phyloP scores from a whole-genome alignment of 1,140 invertebrate genomes.

The Nasonia vitripennis region DNA sequence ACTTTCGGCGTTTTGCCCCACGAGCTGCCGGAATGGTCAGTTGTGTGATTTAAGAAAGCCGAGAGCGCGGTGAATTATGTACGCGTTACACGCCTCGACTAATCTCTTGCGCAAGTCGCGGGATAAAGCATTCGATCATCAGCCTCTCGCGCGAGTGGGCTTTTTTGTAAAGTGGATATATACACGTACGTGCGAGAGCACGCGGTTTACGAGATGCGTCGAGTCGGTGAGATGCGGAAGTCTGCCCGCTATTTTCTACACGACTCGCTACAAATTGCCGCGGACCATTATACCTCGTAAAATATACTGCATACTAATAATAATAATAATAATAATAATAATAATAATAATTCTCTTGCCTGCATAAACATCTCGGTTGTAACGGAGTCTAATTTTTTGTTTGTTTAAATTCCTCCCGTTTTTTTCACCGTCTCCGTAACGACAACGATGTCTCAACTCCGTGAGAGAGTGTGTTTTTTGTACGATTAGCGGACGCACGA shows the following conservation, averaged over 20 bases:
- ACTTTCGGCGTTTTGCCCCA: not conserved
- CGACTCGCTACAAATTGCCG: too few species aligned
- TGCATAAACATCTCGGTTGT: too few species aligned
- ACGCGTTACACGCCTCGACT: not conserved
- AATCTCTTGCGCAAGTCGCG: not conserved
- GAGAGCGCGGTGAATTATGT: not conserved
- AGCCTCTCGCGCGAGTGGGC: not conserved
- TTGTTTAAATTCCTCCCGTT: too few species aligned
- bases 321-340: too few species aligned
- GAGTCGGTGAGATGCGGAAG: not conserved
- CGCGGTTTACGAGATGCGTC: not conserved
- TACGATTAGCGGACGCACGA: too few species aligned
- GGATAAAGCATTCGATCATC: not conserved
- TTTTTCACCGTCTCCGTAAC: not conserved
- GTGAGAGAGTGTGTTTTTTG: not conserved
- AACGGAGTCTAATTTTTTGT: too few species aligned
- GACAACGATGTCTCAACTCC: not conserved
- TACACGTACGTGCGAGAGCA: not conserved
- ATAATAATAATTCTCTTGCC: too few species aligned
- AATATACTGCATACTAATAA: too few species aligned
- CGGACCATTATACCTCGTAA: not conserved
- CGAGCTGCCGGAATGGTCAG: not conserved
- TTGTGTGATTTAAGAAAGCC: too few species aligned
- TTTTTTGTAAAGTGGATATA: not conserved
- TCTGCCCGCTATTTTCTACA: not conserved